Conservation (phyloP, 2,888 invertebrate genomes). For the Petrolisthes cinctipes region DNA sequence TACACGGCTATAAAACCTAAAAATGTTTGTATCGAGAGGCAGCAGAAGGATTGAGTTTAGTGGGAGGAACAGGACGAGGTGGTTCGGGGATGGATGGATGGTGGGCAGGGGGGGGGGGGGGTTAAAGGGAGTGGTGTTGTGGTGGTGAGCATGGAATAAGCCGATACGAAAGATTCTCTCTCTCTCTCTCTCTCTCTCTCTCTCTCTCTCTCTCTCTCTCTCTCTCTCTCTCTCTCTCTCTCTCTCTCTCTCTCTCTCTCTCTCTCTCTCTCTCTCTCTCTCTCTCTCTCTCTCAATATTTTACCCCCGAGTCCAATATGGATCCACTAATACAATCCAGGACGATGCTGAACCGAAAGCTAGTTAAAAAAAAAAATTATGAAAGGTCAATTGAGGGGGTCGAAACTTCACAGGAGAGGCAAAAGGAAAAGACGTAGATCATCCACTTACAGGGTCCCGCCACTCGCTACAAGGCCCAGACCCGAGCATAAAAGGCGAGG, state of each 20-base stretch:
- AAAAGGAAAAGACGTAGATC: conserved; percentile 9
- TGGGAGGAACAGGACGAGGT: too few relatives aligned
- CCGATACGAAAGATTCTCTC: neutral
- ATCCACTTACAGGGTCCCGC: conserved; percentile 27
- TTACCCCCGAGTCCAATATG: neutral
- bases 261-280: neutral
- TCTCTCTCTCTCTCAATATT: conserved; percentile 4
- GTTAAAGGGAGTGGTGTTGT: too few relatives aligned
- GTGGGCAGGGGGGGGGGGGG: too few relatives aligned
- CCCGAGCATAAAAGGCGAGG: neutral
- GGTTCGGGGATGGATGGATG: too few relatives aligned
- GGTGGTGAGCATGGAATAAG: too few relatives aligned
- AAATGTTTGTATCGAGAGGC: conserved; percentile 31
- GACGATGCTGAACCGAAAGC: conserved; percentile 8
- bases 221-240: neutral
- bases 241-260: neutral
- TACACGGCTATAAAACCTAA: conserved; percentile 37
- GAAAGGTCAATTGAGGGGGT: neutral
- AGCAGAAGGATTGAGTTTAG: neutral
- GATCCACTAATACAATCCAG: conserved; percentile 27
- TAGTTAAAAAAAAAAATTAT: neutral
- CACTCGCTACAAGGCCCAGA: conserved; percentile 11
- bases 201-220: neutral
- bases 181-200: neutral
- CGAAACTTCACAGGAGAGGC: neutral